phyloP scores from a whole-genome alignment of 2,888 invertebrate genomes.

The Scaptomyza caliginosa region DNA sequence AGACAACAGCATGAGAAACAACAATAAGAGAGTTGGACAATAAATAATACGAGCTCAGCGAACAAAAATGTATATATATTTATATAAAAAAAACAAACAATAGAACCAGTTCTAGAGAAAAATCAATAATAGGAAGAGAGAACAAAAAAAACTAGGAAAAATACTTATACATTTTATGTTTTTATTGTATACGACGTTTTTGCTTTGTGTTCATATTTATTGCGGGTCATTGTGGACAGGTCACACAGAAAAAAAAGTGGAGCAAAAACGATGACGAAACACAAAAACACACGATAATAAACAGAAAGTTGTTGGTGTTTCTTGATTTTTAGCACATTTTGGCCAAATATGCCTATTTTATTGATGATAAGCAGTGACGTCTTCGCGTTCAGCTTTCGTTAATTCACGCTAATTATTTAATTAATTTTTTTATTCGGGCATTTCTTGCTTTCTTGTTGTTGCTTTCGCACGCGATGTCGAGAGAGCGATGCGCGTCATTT shows the following conservation, averaged over 20 bases:
- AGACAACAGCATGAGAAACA: neutral
- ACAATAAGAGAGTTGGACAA: neutral
- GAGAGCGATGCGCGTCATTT: constrained; percentile 52
- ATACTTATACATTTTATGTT: constrained; percentile 29
- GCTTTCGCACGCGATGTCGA: constrained; percentile 49
- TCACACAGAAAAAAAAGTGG: constrained; percentile 29
- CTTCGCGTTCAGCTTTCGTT: neutral
- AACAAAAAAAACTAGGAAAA: neutral
- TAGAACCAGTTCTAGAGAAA: constrained; percentile 50
- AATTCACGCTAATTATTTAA: constrained; percentile 60
- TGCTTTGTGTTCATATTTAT: constrained; percentile 35
- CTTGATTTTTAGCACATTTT: constrained; percentile 52
- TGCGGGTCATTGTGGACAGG: constrained; percentile 39
- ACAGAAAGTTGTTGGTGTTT: neutral
- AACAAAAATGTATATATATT: too few relatives aligned
- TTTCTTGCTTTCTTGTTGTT: constrained; percentile 28
- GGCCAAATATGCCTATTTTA: constrained; percentile 30
- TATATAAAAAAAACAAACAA: constrained; percentile 20
- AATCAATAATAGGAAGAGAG: constrained; percentile 56
- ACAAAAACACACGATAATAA: neutral
- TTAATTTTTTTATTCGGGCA: constrained; percentile 57
- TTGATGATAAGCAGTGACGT: neutral
- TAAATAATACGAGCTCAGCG: neutral
- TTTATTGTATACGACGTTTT: constrained; percentile 7
- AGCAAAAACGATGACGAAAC: constrained; percentile 54